Evolutionary conservation across 64 coral and sea anemone genomes (phyloP).

Genomic region (Montipora foliosa): DNA sequence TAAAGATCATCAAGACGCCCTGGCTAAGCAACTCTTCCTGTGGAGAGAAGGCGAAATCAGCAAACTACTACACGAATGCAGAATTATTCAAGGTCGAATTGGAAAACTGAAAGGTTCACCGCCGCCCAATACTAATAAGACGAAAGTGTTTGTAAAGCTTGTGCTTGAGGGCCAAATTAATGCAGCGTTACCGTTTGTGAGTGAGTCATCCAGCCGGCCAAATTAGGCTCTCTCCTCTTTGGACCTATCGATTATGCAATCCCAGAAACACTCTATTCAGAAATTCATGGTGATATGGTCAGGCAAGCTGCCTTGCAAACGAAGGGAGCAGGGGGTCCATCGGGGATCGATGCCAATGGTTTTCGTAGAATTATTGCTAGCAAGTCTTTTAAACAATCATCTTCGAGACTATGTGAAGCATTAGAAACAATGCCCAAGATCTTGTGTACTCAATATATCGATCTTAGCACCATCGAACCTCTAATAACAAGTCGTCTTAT

Average conservation of each 20-base stretch:
- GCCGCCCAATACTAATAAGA: conserved; percentile 34
- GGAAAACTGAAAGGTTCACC: conserved; percentile 36
- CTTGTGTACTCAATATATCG: conserved; percentile 46
- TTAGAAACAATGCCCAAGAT: neutral
- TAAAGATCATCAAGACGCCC: conserved; percentile 54
- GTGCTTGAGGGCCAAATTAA: conserved; percentile 68
- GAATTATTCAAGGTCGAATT: conserved; percentile 62
- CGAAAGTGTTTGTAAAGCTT: conserved; percentile 69
- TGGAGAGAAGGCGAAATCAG: conserved; percentile 57
- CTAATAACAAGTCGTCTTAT: conserved; percentile 11
- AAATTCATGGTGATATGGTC: conserved; percentile 70
- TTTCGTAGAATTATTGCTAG: conserved; percentile 37
- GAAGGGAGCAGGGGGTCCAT: conserved; percentile 56
- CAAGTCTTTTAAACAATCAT: conserved; percentile 52
- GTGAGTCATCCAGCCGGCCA: conserved; percentile 68
- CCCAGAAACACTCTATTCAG: conserved; percentile 66
- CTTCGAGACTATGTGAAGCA: conserved; percentile 24
- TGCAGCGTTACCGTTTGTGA: conserved; percentile 57
- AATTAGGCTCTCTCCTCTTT: conserved; percentile 65
- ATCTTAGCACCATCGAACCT: conserved; percentile 21
- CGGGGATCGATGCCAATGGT: conserved; percentile 41
- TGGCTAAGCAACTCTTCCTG: conserved; percentile 27
- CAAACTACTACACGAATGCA: conserved; percentile 45
- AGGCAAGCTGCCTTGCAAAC: conserved; percentile 48
- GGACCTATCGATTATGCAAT: conserved; percentile 52